phyloP scores from a whole-genome alignment of 2,113 vertebrate species.

The Leptobrachium leishanense region DNA sequence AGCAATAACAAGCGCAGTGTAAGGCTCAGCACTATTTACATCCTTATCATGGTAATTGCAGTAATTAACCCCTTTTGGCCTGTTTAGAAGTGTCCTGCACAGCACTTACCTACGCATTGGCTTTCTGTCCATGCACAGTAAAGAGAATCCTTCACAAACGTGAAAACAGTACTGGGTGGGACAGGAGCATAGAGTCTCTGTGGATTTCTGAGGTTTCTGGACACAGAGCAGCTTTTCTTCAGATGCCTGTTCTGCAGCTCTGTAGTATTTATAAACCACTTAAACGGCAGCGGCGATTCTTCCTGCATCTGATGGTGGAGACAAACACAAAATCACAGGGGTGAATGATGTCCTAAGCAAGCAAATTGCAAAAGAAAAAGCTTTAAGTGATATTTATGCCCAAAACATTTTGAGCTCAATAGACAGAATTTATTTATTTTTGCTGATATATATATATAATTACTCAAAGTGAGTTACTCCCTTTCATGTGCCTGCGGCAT shows the following conservation, averaged over 20 bases:
- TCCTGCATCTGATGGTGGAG: conserved; percentile 12
- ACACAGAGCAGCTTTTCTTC: background rate
- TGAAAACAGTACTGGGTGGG: conserved; percentile 56
- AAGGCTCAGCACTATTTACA: too few relatives aligned
- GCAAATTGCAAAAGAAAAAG: too few relatives aligned
- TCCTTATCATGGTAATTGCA: too few relatives aligned
- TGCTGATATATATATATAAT: too few relatives aligned
- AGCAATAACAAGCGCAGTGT: too few relatives aligned
- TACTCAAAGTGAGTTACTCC: too few relatives aligned
- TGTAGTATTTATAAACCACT: background rate
- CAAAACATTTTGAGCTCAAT: too few relatives aligned
- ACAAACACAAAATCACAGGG: background rate
- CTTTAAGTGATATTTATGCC: too few relatives aligned
- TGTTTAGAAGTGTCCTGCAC: background rate
- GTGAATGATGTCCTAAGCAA: too few relatives aligned
- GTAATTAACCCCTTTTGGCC: too few relatives aligned
- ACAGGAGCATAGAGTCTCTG: conserved; percentile 14
- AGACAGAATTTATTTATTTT: too few relatives aligned
- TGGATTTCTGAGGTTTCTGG: background rate
- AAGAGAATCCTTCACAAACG: conserved; percentile 71
- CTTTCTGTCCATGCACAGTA: conserved; percentile 92
- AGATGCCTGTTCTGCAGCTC: background rate
- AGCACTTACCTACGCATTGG: conserved; percentile 93
- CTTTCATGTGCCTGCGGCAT: too few relatives aligned
- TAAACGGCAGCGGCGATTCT: background rate